phyloP scores from a whole-genome alignment of 1,140 invertebrate genomes.

The Ridgeia piscesae region DNA sequence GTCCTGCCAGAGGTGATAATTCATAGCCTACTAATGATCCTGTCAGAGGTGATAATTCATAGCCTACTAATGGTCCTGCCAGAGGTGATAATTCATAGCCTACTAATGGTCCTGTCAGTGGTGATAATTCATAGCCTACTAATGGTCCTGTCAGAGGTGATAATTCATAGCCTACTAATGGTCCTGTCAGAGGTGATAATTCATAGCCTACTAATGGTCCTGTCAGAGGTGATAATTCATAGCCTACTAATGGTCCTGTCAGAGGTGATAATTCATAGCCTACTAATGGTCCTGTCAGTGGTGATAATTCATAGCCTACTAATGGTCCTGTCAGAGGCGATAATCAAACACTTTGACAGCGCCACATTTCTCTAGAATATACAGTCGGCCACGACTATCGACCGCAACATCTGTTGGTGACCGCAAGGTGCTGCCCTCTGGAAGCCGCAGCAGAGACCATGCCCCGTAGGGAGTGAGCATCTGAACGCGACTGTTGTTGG shows the following conservation, averaged over 20 bases:
- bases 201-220: too few species aligned
- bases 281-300: background rate
- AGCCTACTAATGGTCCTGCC: too few species aligned
- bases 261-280: slow-evolving; percentile 14
- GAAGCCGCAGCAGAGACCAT: slow-evolving; percentile 16
- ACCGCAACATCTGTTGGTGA: slow-evolving; percentile 21
- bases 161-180: background rate
- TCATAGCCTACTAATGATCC: background rate
- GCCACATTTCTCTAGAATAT: slow-evolving; percentile 15
- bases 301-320: background rate
- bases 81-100: background rate
- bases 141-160: background rate
- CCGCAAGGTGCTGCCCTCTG: background rate
- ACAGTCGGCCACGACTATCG: background rate
- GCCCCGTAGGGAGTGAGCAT: slow-evolving; percentile 14
- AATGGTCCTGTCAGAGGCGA: background rate
- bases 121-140: too few species aligned
- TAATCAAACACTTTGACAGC: slow-evolving; percentile 11
- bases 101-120: background rate
- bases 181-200: background rate
- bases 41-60: slow-evolving; percentile 11
- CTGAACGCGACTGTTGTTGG: slow-evolving; percentile 17
- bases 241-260: background rate
- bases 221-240: background rate
- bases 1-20: background rate